phyloP scores from a whole-genome alignment of 2,888 invertebrate genomes.

The Proisotoma minuta region DNA sequence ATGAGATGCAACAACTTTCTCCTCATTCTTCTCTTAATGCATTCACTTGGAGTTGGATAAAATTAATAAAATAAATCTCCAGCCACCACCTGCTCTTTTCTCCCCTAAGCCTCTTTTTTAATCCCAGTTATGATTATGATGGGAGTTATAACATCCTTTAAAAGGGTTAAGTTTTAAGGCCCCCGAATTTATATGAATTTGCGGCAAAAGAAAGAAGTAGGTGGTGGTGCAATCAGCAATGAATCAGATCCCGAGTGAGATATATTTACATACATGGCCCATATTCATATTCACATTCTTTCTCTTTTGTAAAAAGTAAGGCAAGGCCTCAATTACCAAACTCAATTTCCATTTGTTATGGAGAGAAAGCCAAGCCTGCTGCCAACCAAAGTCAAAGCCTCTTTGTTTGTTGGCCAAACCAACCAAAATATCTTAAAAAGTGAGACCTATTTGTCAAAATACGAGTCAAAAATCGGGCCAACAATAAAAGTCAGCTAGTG shows the following conservation, averaged over 20 bases:
- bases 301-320: not conserved
- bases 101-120: not conserved
- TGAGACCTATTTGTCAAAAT: slow-evolving; percentile 5
- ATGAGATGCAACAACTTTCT: not conserved
- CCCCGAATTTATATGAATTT: no score
- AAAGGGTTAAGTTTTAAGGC: no score
- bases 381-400: not conserved
- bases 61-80: no score
- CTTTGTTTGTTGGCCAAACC: not conserved
- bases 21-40: no score
- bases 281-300: not conserved
- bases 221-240: slow-evolving; percentile 1
- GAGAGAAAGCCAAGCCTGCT: not conserved
- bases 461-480: not conserved
- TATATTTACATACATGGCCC: not conserved
- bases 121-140: no score
- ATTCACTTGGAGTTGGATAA: no score
- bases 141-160: no score
- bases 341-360: not conserved
- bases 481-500: not conserved
- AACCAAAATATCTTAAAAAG: no score
- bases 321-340: not conserved
- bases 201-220: not conserved
- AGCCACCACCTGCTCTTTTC: no score
- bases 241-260: slow-evolving; percentile 3